Base-by-base conservation (phyloP, 2,888 invertebrate species). In the Mesorhabditis spiculigera region DNA sequence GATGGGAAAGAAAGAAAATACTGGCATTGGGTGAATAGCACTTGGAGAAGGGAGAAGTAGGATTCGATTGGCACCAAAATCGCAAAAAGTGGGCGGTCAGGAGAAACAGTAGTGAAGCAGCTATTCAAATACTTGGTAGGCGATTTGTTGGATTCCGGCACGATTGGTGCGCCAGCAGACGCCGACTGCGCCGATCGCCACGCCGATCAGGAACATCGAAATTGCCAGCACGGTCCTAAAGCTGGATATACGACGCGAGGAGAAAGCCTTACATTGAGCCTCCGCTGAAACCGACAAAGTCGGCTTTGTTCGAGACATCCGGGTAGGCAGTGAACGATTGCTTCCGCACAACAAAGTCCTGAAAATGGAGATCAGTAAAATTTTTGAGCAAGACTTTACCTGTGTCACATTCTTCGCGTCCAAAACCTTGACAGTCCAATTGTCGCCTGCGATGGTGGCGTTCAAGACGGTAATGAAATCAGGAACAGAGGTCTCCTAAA, bases 71-170 rank as follows among this genome's bases (percentile, higher is more conserved):
- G 28, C 28, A 28, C 28, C 28, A 28, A 28, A 1, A 28, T 28
- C 28, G 28, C 28, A 28, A 28, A 3, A 28, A 28, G 28, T 28
- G 1, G 28, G 28, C 28, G 28, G 28, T 28, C 28, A 28, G 28
- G 28, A 28, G 28, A 28, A 28, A 28, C 28, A 28, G 28, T 28
- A 28, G 28, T 28, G 28, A 28, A 65, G n/a, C 4, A 42, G 65
- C 68, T 70, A 79, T 68, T 79, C 79, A 45, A 79, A 79, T 13
- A 79, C 78, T 69, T 79, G 79, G 67, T 79, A 79, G 28, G 79
- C 79, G 44, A 79, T 69, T 5, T 77, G 77, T 6, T 78, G 77
- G 45, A 79, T 79, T 45, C 77, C 69, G 41, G 76, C 76, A 28
- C 77, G 71, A 45, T 73, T 70, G 3, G 75, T 71, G 58, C 72